Evolutionary conservation across 2,888 invertebrate genomes (phyloP), one percentile per base, ranked within the genome.

Genomic region (Azorinus chamasolen): DNA sequence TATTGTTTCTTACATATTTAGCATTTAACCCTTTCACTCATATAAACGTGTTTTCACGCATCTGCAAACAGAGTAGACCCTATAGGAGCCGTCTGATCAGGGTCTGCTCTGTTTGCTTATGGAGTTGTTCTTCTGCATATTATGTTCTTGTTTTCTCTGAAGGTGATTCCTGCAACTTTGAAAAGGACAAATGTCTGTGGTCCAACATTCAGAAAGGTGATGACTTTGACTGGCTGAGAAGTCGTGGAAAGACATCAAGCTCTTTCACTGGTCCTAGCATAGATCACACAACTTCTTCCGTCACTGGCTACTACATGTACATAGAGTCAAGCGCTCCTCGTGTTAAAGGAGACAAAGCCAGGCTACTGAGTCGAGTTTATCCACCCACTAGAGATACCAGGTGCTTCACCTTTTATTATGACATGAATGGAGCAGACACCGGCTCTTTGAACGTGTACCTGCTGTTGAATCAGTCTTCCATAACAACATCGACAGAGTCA

Each of bases 201-300:
- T 84, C 81, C 25, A 91, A 92, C 58, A 73, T 61, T 43, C 82
- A 79, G 64, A 76, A 55, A 45, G 83, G 66, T 39, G 91, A 92
- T 78, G 78, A 90, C 46, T 91, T 91, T 85, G 91, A 92, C 83
- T 92, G 92, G 92, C 63, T 88, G 39, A 73, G 90, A 58, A 63
- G 76, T n/a, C 64, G 75, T 24, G 90, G 89, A 16, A 58, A 51
- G 10, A 90, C 90, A 3, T 55, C 76, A 20, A 85, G 88, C 20
- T n/a, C n/a, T 3, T 76, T 81, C 58, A 91, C 91, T 10, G 92
- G 92, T n/a, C 92, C 92, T 2, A 79, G 73, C 12, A 53, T 53
- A 32, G 89, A 88, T 70, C 90, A 88, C 73, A 88, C 88, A 0
- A 68, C 64, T 20, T 83, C 70, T 8, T 78, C 76, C 10, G 59